Evolutionary conservation across 2,113 vertebrate species (phyloP).

Genomic region (Spheniscus mendiculus): DNA sequence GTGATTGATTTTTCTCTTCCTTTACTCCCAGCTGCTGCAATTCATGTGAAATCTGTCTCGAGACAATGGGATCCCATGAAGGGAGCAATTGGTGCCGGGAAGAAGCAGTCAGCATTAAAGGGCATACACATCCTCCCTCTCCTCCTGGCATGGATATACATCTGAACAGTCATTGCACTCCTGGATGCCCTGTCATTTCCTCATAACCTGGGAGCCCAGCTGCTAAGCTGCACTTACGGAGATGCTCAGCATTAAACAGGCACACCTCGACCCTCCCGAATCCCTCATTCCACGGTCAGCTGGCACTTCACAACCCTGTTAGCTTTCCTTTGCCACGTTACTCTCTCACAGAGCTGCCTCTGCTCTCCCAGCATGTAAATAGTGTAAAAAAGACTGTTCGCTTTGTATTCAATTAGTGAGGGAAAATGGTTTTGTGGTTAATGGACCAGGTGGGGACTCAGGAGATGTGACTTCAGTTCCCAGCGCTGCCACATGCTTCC

Average conservation of each 20-base stretch:
- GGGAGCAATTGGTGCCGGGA: background rate
- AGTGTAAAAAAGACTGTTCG: background rate
- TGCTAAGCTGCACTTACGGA: background rate
- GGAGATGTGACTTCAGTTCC: background rate
- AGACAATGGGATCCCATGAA: background rate
- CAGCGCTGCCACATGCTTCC: background rate
- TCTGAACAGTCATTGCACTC: background rate
- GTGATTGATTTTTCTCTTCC: background rate
- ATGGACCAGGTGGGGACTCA: background rate
- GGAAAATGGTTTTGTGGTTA: background rate
- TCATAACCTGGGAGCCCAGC: background rate
- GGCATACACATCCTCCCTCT: background rate
- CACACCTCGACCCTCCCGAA: rapidly evolving
- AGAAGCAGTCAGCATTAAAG: background rate
- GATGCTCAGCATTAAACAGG: background rate
- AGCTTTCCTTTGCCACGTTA: background rate
- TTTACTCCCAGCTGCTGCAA: background rate
- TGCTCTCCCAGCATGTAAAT: background rate
- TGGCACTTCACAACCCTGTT: background rate
- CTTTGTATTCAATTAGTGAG: background rate
- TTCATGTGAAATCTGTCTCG: background rate
- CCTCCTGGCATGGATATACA: background rate
- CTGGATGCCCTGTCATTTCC: background rate
- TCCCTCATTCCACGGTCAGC: background rate
- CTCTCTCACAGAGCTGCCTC: background rate